Base-by-base conservation (phyloP, 2,113 vertebrate genomes). In the Hypanus sabinus region DNA sequence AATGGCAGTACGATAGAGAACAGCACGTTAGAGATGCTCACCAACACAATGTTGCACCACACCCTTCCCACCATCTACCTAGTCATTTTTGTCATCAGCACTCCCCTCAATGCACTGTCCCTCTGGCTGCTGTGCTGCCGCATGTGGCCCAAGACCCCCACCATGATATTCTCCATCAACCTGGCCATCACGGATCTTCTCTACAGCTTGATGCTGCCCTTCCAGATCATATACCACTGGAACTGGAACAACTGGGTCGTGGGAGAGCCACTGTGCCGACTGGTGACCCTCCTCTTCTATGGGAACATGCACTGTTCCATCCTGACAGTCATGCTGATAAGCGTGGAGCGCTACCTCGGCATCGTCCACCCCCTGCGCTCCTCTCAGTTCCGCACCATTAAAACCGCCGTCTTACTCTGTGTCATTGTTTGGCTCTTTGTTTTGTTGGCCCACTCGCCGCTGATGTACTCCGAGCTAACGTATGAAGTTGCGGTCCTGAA, bases 271-370 rank as follows among this genome's bases (percentile, higher is more conserved):
- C 27, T 94, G 9, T 95, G 94, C 71, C 94, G 65, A 6, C 10
- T 94, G 8, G 81, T 18, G 14, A 94, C 46, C 0, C 55, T 70
- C n/a, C 30, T 94, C 7, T 95, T 95, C 94, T 95, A 95, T 55
- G 93, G 94, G n/a, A 96, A 94, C 9, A 87, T 95, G 85, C 0
- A 76, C 55, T 94, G 95, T n/a, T 96, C 76, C 0, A 14, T 95
- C 57, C 94, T 95, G 87, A 95, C 94, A 73, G 95, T 95, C 95
- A 91, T 80, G 1, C 0, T 90, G 62, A 95, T 95, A 30, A 94
- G 94, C 87, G 85, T 95, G 1, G 3, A 95, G 30, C 36, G 57
- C 68, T 96, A 95, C 93, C 62, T 88, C 0, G 94, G 92, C 36
- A 80, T 95, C 0, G 94, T 95, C 20, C 94, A 93, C 1, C 94